These are phyloP conservation scores for Tetrapedia diversipes DNA, from an alignment of 2,888 invertebrate genomes.

Conservation along the genomic window DNA sequence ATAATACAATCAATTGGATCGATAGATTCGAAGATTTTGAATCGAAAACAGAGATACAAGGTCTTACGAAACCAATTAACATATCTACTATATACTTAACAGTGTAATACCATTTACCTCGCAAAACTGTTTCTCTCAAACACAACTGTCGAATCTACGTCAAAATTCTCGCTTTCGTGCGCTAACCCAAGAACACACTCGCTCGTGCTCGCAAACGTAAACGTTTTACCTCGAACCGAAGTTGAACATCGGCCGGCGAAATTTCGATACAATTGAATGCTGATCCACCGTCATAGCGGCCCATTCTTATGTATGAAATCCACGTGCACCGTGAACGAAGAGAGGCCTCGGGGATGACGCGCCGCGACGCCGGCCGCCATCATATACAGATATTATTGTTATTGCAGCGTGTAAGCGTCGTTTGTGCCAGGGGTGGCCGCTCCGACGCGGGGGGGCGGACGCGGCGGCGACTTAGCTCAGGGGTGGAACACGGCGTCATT, in stretches of 20 bases:
- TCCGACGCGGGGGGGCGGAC: conserved; percentile 12
- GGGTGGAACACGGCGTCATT: conserved; percentile 74
- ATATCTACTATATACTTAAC: no score
- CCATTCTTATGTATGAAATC: conserved; percentile 80
- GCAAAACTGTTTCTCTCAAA: background rate
- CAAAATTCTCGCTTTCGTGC: no score
- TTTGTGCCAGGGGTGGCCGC: conserved; percentile 23
- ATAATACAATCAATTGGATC: no score
- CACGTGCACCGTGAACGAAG: conserved; percentile 64
- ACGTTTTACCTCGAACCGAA: conserved; percentile 27
- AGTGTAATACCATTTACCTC: background rate
- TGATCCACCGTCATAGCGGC: conserved; percentile 70
- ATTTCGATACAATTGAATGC: conserved; percentile 77
- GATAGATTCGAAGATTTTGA: no score
- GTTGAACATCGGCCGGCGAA: conserved; percentile 31
- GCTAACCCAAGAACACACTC: no score
- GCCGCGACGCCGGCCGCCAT: conserved; percentile 48
- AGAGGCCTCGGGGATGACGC: conserved; percentile 52
- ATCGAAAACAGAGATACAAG: no score
- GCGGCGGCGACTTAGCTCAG: conserved; percentile 43
- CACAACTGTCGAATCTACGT: background rate
- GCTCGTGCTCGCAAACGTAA: no score
- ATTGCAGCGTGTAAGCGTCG: conserved; percentile 69
- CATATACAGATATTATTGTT: conserved; percentile 74
- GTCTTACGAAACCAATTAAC: no score